Base-by-base conservation (phyloP, 2,113 vertebrate genomes). In the Tachycineta bicolor region DNA sequence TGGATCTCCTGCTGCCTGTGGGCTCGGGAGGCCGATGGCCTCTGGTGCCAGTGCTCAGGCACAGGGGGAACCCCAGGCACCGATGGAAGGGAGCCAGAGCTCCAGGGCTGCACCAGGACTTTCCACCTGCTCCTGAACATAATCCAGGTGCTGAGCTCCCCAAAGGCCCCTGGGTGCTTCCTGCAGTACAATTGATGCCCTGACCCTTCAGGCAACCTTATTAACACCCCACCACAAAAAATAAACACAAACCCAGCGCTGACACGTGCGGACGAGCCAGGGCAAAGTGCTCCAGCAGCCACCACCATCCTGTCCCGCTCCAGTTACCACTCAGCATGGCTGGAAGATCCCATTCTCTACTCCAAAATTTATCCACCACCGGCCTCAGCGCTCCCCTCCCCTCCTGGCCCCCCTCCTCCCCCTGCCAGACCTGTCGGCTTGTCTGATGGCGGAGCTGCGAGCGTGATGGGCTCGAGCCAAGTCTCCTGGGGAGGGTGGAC, bases 401-500 rank as follows among this genome's bases (percentile, higher is more conserved):
- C 2, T 31, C 63, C 63, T 62, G 29, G 62, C 64, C 67, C 74
- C 2, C 1, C 19, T 70, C 14, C 60, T 75, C 70, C 50, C 78
- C 34, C 41, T 39, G 49, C 70, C 70, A 93, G 94, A 89, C 87
- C 89, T 39, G 82, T 67, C 14, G 13, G 81, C 63, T 80, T 52
- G 20, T 69, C 10, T 55, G 31, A 22, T 55, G 5, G 84, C 5
- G 0, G 59, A 85, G 89, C 84, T 44, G 68, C 1, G 83, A 95
- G 84, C 4, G 3, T 2, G 1, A 60, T 82, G 87, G 82, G 95
- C 81, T 95, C 1, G 10, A 90, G 96, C 94, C 94, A 93, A 89
- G 84, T 91, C 91, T 96, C 93, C 84, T 50, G 67, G 89, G 87
- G 78, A 94, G 95, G 89, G 93, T 94, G 95, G 95, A 76, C 89